These are phyloP conservation scores for Nesogale talazaci DNA, from an alignment of 2,113 vertebrate genomes.

Conservation along the genomic window DNA sequence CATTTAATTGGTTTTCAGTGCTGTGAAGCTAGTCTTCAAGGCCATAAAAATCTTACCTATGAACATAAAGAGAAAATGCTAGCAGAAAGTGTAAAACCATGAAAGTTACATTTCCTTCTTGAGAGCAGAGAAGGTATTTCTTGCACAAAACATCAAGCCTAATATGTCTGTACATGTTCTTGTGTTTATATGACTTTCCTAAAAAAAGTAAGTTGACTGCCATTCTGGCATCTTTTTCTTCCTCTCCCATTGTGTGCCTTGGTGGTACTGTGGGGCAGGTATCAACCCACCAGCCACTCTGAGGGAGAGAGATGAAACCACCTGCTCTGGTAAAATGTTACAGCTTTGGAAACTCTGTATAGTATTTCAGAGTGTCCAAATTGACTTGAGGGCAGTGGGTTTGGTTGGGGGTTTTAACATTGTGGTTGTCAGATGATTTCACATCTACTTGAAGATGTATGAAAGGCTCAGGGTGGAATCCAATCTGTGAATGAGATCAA, in stretches of 20 bases:
- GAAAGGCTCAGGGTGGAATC: no score
- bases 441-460: no score
- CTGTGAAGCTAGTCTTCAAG: constrained; percentile 69
- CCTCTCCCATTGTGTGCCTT: not conserved
- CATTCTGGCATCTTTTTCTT: constrained; percentile 50
- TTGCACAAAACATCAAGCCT: constrained; percentile 40
- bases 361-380: no score
- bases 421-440: no score
- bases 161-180: constrained; percentile 50
- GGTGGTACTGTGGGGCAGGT: no score
- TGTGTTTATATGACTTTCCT: constrained; percentile 55
- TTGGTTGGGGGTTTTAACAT: no score
- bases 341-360: no score
- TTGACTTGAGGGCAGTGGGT: no score
- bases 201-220: constrained; percentile 37
- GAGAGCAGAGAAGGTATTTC: not conserved
- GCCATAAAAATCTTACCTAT: constrained; percentile 65
- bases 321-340: no score
- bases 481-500: no score
- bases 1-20: constrained; percentile 75
- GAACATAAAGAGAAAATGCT: constrained; percentile 65
- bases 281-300: no score
- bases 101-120: constrained; percentile 44
- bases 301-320: no score
- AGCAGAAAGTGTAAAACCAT: constrained; percentile 63